Evolutionary conservation across 2,888 invertebrate species (phyloP).

Genomic region (Lasioglossum malachurum): DNA sequence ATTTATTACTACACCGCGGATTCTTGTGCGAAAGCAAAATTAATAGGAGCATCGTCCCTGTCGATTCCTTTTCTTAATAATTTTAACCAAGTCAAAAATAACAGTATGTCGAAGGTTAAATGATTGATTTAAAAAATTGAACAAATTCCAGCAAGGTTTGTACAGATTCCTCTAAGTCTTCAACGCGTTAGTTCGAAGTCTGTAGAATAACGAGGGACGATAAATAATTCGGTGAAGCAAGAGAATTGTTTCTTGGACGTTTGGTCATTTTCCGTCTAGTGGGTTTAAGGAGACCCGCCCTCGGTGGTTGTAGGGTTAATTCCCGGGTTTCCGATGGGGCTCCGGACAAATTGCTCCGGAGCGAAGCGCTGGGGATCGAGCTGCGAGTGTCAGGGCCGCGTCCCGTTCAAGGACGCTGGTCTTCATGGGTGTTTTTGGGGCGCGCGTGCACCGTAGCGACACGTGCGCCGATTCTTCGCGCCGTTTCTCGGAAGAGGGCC

Average conservation of each 20-base stretch:
- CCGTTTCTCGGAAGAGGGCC: neutral
- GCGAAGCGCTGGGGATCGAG: slow-evolving; percentile 14
- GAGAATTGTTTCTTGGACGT: neutral
- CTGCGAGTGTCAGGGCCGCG: slow-evolving; percentile 49
- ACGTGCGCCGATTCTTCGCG: slow-evolving; percentile 25
- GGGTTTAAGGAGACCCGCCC: neutral
- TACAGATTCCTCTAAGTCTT: neutral
- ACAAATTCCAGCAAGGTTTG: too few species aligned
- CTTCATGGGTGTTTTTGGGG: slow-evolving; percentile 24
- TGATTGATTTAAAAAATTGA: neutral
- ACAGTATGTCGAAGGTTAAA: too few species aligned
- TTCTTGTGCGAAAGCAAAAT: neutral
- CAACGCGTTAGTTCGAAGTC: neutral
- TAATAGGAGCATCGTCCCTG: too few species aligned
- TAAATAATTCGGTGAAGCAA: neutral
- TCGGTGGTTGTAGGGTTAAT: slow-evolving; percentile 23
- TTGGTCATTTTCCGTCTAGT: neutral
- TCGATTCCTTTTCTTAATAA: too few species aligned
- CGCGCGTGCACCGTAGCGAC: slow-evolving; percentile 21
- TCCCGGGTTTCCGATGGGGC: slow-evolving; percentile 29
- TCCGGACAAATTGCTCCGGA: slow-evolving; percentile 44
- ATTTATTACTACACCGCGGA: neutral
- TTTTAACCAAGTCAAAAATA: neutral
- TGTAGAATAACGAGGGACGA: neutral
- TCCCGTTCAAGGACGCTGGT: slow-evolving; percentile 42